Conservation (phyloP, 1,140 invertebrate genomes). For the Cotesia glomerata region DNA sequence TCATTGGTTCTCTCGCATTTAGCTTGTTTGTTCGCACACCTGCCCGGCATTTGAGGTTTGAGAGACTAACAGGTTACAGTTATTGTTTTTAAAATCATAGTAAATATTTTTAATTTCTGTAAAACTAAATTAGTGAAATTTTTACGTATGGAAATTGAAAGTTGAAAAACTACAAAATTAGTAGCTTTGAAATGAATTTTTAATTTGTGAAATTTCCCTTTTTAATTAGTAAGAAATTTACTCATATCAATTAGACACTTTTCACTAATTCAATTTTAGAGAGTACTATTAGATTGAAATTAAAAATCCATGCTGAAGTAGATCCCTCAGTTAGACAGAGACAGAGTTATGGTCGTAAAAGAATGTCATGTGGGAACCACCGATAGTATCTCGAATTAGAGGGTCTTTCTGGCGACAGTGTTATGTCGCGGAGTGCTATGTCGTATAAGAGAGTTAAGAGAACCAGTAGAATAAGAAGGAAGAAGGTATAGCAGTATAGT, state of each 20-base stretch:
- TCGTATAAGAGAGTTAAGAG: background rate
- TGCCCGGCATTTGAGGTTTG: conserved; percentile 38
- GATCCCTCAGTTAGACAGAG: background rate
- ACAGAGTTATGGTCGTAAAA: conserved; percentile 8
- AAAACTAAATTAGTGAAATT: no score
- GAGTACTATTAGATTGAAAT: no score
- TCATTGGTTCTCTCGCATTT: conserved; percentile 31
- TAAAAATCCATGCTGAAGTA: background rate
- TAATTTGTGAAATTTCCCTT: no score
- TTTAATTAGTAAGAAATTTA: no score
- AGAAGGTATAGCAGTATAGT: background rate
- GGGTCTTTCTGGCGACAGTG: background rate
- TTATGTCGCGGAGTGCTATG: background rate
- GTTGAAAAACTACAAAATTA: no score
- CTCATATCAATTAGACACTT: no score
- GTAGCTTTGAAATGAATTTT: no score
- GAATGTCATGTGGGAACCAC: conserved; percentile 12
- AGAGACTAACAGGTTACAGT: background rate
- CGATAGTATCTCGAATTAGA: conserved; percentile 17
- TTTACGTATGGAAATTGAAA: no score
- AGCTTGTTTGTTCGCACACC: conserved; percentile 49
- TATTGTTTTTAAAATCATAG: no score
- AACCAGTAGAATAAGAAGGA: conserved; percentile 10
- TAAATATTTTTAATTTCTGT: no score
- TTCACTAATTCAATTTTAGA: no score